These are phyloP conservation scores for Cephalopterus ornatus DNA, from an alignment of 2,113 vertebrate genomes.

Conservation along the genomic window DNA sequence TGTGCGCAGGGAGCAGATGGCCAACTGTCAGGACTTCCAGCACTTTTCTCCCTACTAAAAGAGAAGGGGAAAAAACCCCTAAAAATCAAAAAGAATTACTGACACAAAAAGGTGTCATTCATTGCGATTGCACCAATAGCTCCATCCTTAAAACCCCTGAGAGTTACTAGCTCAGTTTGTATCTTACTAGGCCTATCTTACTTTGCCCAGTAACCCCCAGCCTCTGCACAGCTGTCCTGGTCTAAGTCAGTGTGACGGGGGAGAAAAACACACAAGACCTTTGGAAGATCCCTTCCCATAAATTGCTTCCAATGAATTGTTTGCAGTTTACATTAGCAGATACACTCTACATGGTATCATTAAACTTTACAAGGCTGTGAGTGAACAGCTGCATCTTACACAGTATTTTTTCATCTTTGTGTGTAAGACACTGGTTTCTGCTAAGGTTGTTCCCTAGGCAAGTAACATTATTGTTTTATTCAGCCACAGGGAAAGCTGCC, in stretches of 20 bases:
- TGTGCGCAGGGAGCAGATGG: not conserved
- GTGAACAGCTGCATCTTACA: slow-evolving; percentile 42
- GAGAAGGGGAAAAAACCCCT: not conserved
- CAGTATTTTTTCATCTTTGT: slow-evolving; percentile 42
- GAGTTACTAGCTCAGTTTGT: not conserved
- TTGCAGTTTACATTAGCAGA: slow-evolving; percentile 62
- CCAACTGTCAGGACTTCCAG: not conserved
- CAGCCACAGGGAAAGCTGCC: not conserved
- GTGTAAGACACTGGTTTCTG: not conserved
- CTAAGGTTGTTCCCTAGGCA: not conserved
- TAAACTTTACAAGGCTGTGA: slow-evolving; percentile 34
- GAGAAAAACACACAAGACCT: not conserved
- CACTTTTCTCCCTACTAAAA: not conserved
- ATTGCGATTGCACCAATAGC: not conserved
- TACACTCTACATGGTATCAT: not conserved
- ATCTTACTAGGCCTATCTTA: not conserved
- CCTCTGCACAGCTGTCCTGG: not conserved
- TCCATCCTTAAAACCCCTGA: not conserved
- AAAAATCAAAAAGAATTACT: not conserved
- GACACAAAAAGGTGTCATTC: rapidly evolving
- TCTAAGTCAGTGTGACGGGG: not conserved
- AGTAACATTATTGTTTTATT: not conserved
- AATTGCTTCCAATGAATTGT: slow-evolving; percentile 57
- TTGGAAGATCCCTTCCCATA: slow-evolving; percentile 2
- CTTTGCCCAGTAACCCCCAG: not conserved